These are phyloP conservation scores for Mythimna ferrago DNA, from an alignment of 2,888 invertebrate species.

Conservation along the genomic window DNA sequence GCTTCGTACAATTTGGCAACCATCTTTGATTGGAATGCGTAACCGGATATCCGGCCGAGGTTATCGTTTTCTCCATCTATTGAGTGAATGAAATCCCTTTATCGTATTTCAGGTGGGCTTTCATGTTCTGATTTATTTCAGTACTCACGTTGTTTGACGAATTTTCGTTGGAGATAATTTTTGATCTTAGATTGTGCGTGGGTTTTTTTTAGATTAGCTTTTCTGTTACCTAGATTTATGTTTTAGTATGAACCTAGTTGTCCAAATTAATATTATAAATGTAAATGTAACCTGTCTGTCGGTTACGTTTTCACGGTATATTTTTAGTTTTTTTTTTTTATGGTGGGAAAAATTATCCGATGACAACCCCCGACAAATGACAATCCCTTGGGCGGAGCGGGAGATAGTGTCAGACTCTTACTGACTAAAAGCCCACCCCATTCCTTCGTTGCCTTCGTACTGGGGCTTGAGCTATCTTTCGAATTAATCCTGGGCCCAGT, in stretches of 20 bases:
- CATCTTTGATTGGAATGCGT: conserved; percentile 85
- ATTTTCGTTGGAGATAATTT: conserved; percentile 36
- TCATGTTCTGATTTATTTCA: conserved; percentile 77
- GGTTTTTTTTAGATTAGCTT: conserved; percentile 6
- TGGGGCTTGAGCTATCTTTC: no score
- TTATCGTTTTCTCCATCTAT: conserved; percentile 79
- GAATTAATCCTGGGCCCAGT: no score
- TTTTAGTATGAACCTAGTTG: not conserved
- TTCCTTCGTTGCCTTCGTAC: no score
- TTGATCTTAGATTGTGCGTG: conserved; percentile 14
- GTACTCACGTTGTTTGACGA: conserved; percentile 29
- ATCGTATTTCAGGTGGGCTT: conserved; percentile 76
- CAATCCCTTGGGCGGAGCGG: no score
- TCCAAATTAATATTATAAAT: no score
- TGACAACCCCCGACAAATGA: no score
- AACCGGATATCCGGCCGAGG: conserved; percentile 82
- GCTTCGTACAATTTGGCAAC: conserved; percentile 82
- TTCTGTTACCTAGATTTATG: not conserved
- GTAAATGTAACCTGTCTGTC: no score
- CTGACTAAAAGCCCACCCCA: no score
- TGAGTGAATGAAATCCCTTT: conserved; percentile 77
- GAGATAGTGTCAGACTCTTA: no score
- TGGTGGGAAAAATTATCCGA: no score
- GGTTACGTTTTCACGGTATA: no score
- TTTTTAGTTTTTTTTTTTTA: no score